Evolutionary conservation across 2,888 invertebrate species (phyloP), one percentile per base, ranked within the genome.

Genomic region (Megalurothrips usitatus): DNA sequence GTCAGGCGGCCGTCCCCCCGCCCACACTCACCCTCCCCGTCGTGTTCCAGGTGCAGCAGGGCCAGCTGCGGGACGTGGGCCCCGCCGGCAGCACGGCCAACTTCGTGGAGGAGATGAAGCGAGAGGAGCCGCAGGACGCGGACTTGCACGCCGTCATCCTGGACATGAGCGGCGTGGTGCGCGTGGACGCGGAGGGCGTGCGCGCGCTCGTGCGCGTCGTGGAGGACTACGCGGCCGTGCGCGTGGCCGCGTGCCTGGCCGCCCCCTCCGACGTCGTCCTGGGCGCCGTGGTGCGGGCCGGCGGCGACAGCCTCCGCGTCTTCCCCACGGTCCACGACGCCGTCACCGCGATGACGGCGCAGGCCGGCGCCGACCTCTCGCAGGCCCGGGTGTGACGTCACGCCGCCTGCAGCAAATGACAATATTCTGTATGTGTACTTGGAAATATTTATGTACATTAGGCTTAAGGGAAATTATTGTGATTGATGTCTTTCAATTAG

Each of bases 101-200:
- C 79, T 81, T 78, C 75, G 79, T 79, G 78, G 82, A 47, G 68
- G 79, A 78, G 81, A 80, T 80, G 81, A 80, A 75, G 80, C 75
- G 19, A 52, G 68, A 52, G 26, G 43, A 48, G 17, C 80, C 82
- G 82, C 84, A 84, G 0, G 85, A 91, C 82, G 83, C 84, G 0
- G 85, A 91, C 90, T 87, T 91, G 28, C 89, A 89, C 81, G 91
- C 91, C 84, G 88, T 93, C 63, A 90, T 94, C 82, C 86, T 94
- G 63, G 94, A 94, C 86, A 91, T 93, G 82, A 91, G 92, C 0
- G 91, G 92, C 1, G 86, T 94, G 47, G 91, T 92, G 48, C 92
- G 92, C 85, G 89, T 94, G 82, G 94, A 94, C 87, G 92, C 92
- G 1, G 90, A 92, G 0, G 94, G 94, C 0, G 90, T 93, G 12